Base-by-base conservation (phyloP, 2,888 invertebrate genomes). In the Sarcophaga caerulescens region DNA sequence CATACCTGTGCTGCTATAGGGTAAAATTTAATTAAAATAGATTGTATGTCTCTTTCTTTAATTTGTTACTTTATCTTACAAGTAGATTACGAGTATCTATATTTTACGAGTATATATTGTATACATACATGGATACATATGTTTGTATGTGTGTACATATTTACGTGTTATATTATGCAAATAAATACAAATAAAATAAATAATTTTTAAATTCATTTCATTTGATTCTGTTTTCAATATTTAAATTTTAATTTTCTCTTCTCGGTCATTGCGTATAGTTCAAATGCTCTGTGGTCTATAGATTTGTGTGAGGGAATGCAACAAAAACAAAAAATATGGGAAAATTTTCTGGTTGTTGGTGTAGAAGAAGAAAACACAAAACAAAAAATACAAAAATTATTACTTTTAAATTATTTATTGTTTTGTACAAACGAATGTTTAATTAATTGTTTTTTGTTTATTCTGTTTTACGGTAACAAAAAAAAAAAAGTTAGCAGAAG, bases 161-260 rank as follows among this genome's bases (percentile, higher is more conserved):
- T 14, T 52, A 14, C 12, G 5, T 52, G 5, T 52, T 52, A 17
- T 52, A 52, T 52, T 52, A 52, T 5, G 8, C 14, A 68, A 45
- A 68, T 44, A 23, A 52, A 47, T 21, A 5, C 68, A 68, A 68
- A 68, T 68, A 45, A 69, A 60, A 47, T 23, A 14, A 14, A 23
- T 47, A 47, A 47, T 21, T 23, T 47, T 47, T 69, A 12, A 69
- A 21, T 47, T 45, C 44, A 10, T 21, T 45, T 47, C 8, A 47
- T 47, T 69, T 23, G 47, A 17, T 52, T 45, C 19, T 10, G 11
- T 45, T 66, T 66, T 66, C 11, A 66, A 35, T 35, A 35, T 35
- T 35, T 8, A 10, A 35, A 35, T 69, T 69, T 69, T 69, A 47
- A 69, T 47, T 69, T 69, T 66, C 8, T 47, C 3, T 69, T 47